Evolutionary conservation across 1,140 invertebrate genomes (phyloP), one percentile per base, ranked within the genome.

Genomic region (Cryptotermes secundus): DNA sequence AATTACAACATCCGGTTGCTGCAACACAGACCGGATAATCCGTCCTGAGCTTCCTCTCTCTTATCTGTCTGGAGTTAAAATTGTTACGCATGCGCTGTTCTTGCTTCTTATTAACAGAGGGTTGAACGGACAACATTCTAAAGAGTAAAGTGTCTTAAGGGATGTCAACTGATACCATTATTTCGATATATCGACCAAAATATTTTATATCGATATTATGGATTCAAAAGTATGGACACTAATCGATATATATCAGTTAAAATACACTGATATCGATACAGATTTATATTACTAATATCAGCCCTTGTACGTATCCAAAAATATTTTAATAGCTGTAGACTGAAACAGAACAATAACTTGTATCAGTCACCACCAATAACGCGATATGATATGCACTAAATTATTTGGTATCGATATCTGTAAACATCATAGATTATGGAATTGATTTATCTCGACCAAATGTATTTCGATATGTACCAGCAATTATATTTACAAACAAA

Each of bases 91-190:
- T 72, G 10, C 19, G 24, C 7, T 22, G 59, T 72, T 72, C n/a
- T n/a, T 72, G 19, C 31, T 72, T 31, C 59, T 72, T 72, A 7
- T 72, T 31, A 26, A 14, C 7, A 31, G 59, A 72, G 59, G n/a
- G 59, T 9, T 9, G n/a, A 72, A 72, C 59, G 59, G 16, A 72
- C 59, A 72, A 72, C n/a, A 7, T n/a, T n/a, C 59, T 72, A 14
- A 72, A 72, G 59, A 72, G 26, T n/a, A 72, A 72, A 72, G 59
- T 72, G 59, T 26, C n/a, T 72, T 72, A 72, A 16, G 59, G n/a
- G 10, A 72, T 31, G 59, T 72, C 59, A 72, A n/a, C 9, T 16
- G 59, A 72, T 72, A 72, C 9, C 10, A 7, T 31, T 16, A 72
- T 31, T n/a, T 12, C n/a, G 59, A 72, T 31, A 31, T 16, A 59